Evolutionary conservation across 2,113 vertebrate species (phyloP), one percentile per base, ranked within the genome.

Genomic region (Pelecanus crispus): DNA sequence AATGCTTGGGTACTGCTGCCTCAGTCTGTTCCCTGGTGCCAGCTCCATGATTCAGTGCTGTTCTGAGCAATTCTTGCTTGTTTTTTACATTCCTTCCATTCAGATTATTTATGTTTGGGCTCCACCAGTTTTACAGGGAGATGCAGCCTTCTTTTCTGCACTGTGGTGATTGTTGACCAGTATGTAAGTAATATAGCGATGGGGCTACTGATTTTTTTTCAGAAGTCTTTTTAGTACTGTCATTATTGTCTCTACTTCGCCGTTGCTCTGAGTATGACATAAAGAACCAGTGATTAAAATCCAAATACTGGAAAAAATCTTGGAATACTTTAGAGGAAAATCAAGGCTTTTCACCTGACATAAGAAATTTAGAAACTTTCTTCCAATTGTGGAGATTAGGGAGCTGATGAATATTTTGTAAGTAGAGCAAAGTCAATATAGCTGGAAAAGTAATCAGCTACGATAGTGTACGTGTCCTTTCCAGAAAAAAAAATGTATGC

Each of bases 361-460:
- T 29, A 20, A 89, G 42, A 75, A 56, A 86, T 86, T 56, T 68
- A 56, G 36, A 61, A 81, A 73, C 26, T 81, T 9, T 80, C 44
- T 78, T 81, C 32, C 20, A 66, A 6, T 62, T 80, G 38, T 8
- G 32, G 36, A 21, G 16, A 36, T 92, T 49, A 62, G 50, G 62
- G 25, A 82, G 19, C 52, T 87, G 45, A 42, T 73, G 49, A 87
- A n/a, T 47, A 71, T 88, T 81, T 86, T 81, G 2, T 73, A 56
- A 45, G 42, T 8, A 70, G 20, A 92, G 7, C 36, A 36, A 93
- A 68, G 53, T 42, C 59, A 81, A 34, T 78, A 26, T 55, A 84
- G 81, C 73, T 94, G 88, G 50, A 72, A 65, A 94, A 95, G 59
- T 28, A 90, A 94, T 96, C 78, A 84, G 4, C 36, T 70, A 47